Evolutionary conservation across 2,888 invertebrate species (phyloP), one percentile per base, ranked within the genome.

Genomic region (Pyrocoelia pectoralis): DNA sequence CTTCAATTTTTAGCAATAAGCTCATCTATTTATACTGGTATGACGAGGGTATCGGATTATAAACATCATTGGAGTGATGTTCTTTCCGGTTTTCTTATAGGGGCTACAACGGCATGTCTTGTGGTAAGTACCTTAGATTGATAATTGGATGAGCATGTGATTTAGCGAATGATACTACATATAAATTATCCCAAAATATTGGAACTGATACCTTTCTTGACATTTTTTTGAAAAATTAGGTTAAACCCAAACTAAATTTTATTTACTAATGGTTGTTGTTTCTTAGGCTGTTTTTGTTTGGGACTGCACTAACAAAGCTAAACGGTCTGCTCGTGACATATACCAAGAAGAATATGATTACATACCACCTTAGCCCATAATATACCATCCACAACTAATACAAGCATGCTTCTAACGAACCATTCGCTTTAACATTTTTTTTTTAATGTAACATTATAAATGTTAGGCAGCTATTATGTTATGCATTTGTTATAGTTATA

Each of bases 21-120:
- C 81, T 83, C 93, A 80, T 91, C 96, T 24, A 90, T 93, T 88
- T 93, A 89, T 80, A 94, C 94, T 8, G 90, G 92, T n/a, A 86
- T 97, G 84, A 92, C 95, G 1, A 87, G 98, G 29, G 89, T 98
- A 33, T 95, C 95, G 0, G 94, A 98, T 84, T 95, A 98, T 85
- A 98, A 98, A 80, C 98, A 98, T 81, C 98, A 98, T 78, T 97
- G 97, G 95, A 96, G 94, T 75, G 98, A 98, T 82, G 98, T 98
- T 1, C 83, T 98, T 24, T 89, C 89, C 54, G 98, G 98, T 0
- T 85, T 89, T 68, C 73, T 83, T 28, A 86, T 93, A 67, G 94
- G 94, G 8, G 78, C 86, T n/a, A 74, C 87, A 15, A 84, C 85
- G 55, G 92, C 94, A 61, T 71, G 90, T 53, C 78, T 93, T 69